Evolutionary conservation across 2,888 invertebrate species (phyloP), one percentile per base, ranked within the genome.

Genomic region (Bruchidius siliquastri): DNA sequence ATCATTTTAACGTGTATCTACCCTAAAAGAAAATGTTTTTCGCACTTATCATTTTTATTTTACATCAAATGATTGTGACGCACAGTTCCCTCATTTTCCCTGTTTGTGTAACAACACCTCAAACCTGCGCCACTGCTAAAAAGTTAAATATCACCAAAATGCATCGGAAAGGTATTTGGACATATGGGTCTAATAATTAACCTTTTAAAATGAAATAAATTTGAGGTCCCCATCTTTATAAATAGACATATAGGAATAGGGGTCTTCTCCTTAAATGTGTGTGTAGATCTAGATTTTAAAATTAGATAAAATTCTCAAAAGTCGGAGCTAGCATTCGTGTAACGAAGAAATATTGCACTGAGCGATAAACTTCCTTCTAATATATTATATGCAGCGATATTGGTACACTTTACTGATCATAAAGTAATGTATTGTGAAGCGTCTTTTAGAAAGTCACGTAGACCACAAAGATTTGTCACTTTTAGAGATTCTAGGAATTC

Each of bases 151-250:
- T 49, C 18, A 49, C 49, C 18, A 13, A 13, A 18, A 49, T 49
- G 49, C 49, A 49, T 49, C 49, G 49, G 18, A 49, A 49, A 49
- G 49, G 49, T 49, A 49, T 49, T 49, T 67, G 69, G 76, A 80
- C 82, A 81, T 81, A 79, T 81, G 81, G 80, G 79, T 75, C 72
- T 77, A 76, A 82, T 82, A 81, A 82, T 82, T 81, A 81, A 76
- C 78, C 80, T 79, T 80, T 81, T 79, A 80, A 79, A 79, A 79
- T 75, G 74, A 77, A 79, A 81, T 81, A 79, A 81, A 81, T 81
- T 76, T 75, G 66, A 72, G 75, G 74, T 76, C 72, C 73, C 72
- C 71, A 71, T 66, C 74, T 69, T 75, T 78, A 77, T 76, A 77
- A 75, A 77, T 78, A 78, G 76, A 77, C 74, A 49, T 49, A 26